A percentile compares a stretch with the other conserved stretches of the same genome.
phyloP scores from a whole-genome alignment of 2,113 vertebrate species.

The Dermatemys mawii region DNA sequence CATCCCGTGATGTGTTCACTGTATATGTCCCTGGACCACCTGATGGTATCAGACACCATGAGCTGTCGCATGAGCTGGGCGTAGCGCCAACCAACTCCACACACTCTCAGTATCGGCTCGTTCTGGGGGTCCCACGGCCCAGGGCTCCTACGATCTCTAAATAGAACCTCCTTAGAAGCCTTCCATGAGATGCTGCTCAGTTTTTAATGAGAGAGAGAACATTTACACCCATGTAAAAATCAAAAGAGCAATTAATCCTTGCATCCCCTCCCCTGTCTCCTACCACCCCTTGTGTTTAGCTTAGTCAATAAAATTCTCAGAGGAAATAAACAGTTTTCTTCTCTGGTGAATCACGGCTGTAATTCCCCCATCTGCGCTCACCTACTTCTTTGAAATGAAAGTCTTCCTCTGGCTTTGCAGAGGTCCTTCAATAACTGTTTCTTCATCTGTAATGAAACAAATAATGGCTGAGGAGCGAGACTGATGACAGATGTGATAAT shows the following conservation, averaged over 20 bases:
- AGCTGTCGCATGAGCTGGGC: too few relatives aligned
- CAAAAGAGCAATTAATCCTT: slow-evolving; percentile 9
- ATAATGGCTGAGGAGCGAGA: slow-evolving; percentile 6
- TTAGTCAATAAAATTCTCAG: slow-evolving; percentile 2
- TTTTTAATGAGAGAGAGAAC: not conserved
- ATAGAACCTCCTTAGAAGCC: not conserved
- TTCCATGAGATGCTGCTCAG: not conserved
- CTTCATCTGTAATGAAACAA: slow-evolving; percentile 41
- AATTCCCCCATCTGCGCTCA: slow-evolving; percentile 28
- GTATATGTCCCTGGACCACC: too few relatives aligned
- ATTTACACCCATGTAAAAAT: slow-evolving; percentile 2
- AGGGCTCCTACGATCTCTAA: too few relatives aligned
- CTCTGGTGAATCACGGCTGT: slow-evolving; percentile 21
- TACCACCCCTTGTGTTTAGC: not conserved
- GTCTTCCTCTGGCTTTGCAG: slow-evolving; percentile 17
- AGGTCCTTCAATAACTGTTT: slow-evolving; percentile 54
- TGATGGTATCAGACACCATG: too few relatives aligned
- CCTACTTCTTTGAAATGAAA: slow-evolving; percentile 36
- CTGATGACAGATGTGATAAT: slow-evolving; percentile 46
- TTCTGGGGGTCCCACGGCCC: too few relatives aligned
- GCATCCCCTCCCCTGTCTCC: not conserved
- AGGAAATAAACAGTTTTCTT: slow-evolving; percentile 18
- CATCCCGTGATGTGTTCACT: too few relatives aligned
- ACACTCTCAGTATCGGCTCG: too few relatives aligned
- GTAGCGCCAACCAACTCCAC: too few relatives aligned